Base-by-base conservation (phyloP, 1,140 invertebrate species). In the Littorina saxatilis region DNA sequence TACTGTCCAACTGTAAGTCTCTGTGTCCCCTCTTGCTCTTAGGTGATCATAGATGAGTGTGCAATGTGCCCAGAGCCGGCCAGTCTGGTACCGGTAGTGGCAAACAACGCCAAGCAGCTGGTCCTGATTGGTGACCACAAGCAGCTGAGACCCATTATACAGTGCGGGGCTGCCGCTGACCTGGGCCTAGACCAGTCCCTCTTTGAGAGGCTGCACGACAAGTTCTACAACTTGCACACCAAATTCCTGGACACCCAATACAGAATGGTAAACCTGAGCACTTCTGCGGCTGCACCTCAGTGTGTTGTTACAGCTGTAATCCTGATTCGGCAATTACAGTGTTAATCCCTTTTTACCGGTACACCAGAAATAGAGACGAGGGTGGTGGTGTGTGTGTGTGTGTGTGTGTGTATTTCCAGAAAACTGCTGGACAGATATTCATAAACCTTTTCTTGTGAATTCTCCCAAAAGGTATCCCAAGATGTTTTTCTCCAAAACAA, bases 111-210 rank as follows among this genome's bases (percentile, higher is more conserved):
- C 27, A 72, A 86, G 32, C 89, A 90, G 75, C 84, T 91, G 55
- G 89, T 91, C 11, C 84, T 91, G 29, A 89, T 91, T 75, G 89
- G 88, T 11, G 90, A 90, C 77, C 89, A 90, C 63, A 87, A 88
- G 68, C 90, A 91, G 58, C 81, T 91, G 15, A 83, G 84, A 29
- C 90, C 89, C 40, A 85, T 91, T 55, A 83, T 91, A 1, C 70
- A 70, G 20, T 89, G 87, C 58, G 47, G 68, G 27, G 73, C 84
- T 29, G 89, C 90, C 0, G 82, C 37, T 17, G 40, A 82, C 2
- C 77, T 90, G n/a, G 90, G 90, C 17, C 76, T 91, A 35, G 83
- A 88, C 27, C 87, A 76, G 29, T 91, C 90, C 9, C 77, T 91
- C 35, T 91, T 91, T 82, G 89, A 90, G 61, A 72, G 89, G 61